Conservation (phyloP, 64 coral and sea anemone species). For the Actinia tenebrosa region DNA sequence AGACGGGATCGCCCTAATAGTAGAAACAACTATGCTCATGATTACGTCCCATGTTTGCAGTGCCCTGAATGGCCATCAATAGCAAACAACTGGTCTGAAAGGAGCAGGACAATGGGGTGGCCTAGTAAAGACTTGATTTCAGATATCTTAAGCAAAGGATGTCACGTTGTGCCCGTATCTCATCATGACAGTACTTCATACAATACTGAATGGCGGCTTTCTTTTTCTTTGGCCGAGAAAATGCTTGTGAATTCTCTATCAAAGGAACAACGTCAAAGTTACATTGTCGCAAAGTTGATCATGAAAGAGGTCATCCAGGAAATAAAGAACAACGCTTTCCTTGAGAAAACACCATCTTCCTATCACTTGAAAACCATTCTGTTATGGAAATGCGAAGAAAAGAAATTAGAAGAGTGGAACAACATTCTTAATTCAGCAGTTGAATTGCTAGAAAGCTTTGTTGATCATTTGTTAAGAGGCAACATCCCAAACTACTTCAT, state of each 20-base stretch:
- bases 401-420: slow-evolving; percentile 21
- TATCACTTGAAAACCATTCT: slow-evolving; percentile 45
- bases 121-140: slow-evolving; percentile 18
- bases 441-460: slow-evolving; percentile 24
- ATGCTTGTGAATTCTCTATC: slow-evolving; percentile 32
- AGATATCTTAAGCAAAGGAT: slow-evolving; percentile 27
- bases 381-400: slow-evolving; percentile 51
- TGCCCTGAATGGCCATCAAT: slow-evolving; percentile 29
- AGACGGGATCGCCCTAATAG: slow-evolving; percentile 35
- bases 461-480: slow-evolving; percentile 15
- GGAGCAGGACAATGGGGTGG: slow-evolving; percentile 22
- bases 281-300: slow-evolving; percentile 41
- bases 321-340: background rate
- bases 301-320: slow-evolving; percentile 44
- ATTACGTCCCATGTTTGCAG: slow-evolving; percentile 43
- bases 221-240: slow-evolving; percentile 36
- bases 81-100: slow-evolving; percentile 14
- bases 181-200: background rate
- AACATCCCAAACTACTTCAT: slow-evolving; percentile 44
- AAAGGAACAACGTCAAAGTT: slow-evolving; percentile 29
- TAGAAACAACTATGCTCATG: slow-evolving; percentile 34
- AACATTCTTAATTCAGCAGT: slow-evolving; percentile 32
- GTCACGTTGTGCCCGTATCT: slow-evolving; percentile 41
- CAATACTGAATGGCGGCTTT: slow-evolving; percentile 40
- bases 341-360: slow-evolving; percentile 30